These are phyloP conservation scores for Luperina testacea DNA, from an alignment of 2,888 invertebrate species.

Conservation along the genomic window DNA sequence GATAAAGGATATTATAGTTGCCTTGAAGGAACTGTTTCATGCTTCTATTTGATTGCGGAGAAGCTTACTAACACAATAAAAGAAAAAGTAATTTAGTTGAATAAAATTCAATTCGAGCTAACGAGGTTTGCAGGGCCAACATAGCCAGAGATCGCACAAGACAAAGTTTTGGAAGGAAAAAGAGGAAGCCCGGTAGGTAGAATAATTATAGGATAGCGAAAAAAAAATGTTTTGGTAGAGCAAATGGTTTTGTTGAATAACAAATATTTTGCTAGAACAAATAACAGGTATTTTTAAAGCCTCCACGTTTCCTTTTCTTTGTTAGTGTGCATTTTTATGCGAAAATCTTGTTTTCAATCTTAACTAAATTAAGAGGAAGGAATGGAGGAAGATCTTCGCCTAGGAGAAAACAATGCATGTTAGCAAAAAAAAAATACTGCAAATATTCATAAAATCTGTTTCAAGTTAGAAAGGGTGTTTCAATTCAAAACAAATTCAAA, in stretches of 20 bases:
- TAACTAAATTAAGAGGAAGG: neutral
- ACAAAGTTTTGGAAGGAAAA: too few relatives aligned
- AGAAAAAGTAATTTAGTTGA: neutral
- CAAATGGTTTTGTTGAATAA: neutral
- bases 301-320: neutral
- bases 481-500: neutral
- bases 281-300: neutral
- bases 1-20: neutral
- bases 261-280: neutral
- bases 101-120: neutral
- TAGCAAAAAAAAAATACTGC: neutral
- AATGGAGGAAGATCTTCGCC: neutral
- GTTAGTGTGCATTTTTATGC: neutral
- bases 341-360: neutral
- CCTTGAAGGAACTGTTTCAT: neutral
- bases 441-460: neutral
- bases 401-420: fast-evolving
- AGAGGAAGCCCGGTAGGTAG: too few relatives aligned
- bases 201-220: too few relatives aligned
- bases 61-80: neutral
- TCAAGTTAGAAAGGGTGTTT: too few relatives aligned
- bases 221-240: too few relatives aligned
- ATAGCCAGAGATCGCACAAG: too few relatives aligned
- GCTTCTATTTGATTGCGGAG: neutral
- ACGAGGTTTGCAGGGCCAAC: too few relatives aligned